Evolutionary conservation across 1,140 invertebrate genomes (phyloP).

Genomic region (Aplysia californica): DNA sequence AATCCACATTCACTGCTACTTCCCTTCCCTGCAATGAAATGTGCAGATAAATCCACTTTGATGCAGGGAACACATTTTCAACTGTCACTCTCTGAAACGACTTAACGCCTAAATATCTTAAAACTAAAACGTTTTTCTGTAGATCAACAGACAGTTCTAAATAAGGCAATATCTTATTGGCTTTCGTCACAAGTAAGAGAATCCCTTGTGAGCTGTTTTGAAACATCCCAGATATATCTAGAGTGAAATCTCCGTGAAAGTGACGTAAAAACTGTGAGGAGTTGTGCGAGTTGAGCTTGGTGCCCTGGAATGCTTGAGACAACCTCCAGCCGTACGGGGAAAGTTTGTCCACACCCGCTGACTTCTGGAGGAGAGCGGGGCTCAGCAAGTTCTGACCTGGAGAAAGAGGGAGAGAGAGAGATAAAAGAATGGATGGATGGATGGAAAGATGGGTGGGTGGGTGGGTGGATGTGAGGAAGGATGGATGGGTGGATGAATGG

Average conservation of each 20-base stretch:
- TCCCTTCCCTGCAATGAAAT: neutral
- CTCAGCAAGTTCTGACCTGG: slow-evolving; percentile 21
- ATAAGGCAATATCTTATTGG: slow-evolving; percentile 34
- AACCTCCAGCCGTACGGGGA: slow-evolving; percentile 29
- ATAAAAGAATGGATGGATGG: neutral
- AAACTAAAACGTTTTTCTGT: slow-evolving; percentile 27
- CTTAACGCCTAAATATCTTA: slow-evolving; percentile 42
- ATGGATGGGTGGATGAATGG: neutral
- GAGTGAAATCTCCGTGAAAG: slow-evolving; percentile 27
- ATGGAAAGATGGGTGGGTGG: neutral
- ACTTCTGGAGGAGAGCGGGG: neutral
- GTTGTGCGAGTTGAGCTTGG: neutral
- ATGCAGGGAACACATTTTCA: slow-evolving; percentile 26
- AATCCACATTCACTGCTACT: neutral
- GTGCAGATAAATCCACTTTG: slow-evolving; percentile 20
- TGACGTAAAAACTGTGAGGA: slow-evolving; percentile 10
- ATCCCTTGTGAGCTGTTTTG: neutral
- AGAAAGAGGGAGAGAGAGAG: too few relatives aligned
- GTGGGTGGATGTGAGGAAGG: neutral
- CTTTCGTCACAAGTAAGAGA: slow-evolving; percentile 32
- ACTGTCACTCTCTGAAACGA: slow-evolving; percentile 43
- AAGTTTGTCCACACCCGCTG: slow-evolving; percentile 10
- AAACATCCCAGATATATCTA: slow-evolving; percentile 15
- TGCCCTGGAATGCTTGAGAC: slow-evolving; percentile 24
- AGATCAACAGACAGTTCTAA: slow-evolving; percentile 40